A percentile compares a stretch with the other conserved stretches of the same genome.
phyloP scores from a whole-genome alignment of 2,113 vertebrate species.

The Tupaia chinensis region DNA sequence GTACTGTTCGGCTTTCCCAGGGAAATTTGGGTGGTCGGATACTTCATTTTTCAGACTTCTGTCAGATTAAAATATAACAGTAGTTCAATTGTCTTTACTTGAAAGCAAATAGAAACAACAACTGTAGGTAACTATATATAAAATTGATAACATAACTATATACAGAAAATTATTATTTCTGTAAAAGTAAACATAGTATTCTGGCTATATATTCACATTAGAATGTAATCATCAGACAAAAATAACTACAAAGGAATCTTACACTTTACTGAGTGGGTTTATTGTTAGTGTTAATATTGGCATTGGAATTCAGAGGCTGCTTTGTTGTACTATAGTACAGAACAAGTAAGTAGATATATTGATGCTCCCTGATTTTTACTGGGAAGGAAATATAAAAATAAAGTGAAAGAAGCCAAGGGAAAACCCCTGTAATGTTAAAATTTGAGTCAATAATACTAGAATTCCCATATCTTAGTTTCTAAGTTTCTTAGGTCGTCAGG shows the following conservation, averaged over 20 bases:
- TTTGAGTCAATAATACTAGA: slow-evolving; percentile 1
- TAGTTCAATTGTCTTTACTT: slow-evolving; percentile 51
- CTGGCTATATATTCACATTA: background rate
- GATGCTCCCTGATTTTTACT: slow-evolving; percentile 10
- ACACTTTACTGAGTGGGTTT: slow-evolving; percentile 20
- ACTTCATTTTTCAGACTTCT: slow-evolving; percentile 58
- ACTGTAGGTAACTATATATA: background rate
- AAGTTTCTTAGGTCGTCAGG: background rate
- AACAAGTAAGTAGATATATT: slow-evolving; percentile 27
- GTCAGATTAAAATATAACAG: slow-evolving; percentile 41
- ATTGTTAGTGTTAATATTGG: background rate
- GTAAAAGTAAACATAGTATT: slow-evolving; percentile 37
- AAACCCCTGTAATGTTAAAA: slow-evolving; percentile 29
- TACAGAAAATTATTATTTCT: slow-evolving; percentile 47
- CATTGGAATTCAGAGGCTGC: slow-evolving; percentile 24
- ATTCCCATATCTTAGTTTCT: slow-evolving; percentile 14
- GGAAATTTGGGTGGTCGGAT: slow-evolving; percentile 37
- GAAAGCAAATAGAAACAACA: slow-evolving; percentile 33
- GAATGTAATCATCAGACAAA: background rate
- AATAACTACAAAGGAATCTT: slow-evolving; percentile 39
- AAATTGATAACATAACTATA: slow-evolving; percentile 34
- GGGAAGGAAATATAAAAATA: background rate
- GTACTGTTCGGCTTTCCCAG: background rate
- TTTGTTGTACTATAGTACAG: background rate
- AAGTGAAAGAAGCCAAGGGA: slow-evolving; percentile 2